A percentile compares a stretch with the other conserved stretches of the same genome.
Conservation (phyloP, 2,888 invertebrate species). For the Deilephila porcellus region DNA sequence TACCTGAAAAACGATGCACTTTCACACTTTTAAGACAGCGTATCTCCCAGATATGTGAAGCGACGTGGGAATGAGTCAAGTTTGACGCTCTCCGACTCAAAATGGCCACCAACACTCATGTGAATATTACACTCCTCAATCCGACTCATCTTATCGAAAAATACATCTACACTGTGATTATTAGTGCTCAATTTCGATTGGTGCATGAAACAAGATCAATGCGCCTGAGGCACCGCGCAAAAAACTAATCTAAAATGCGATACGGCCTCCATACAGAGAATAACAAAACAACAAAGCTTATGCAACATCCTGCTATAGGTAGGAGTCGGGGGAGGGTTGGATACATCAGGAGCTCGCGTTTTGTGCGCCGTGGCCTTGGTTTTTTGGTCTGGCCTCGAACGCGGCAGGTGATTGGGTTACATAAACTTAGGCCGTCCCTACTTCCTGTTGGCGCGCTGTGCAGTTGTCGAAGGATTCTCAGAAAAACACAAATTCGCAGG, state of each 20-base stretch:
- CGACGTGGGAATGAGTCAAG: slow-evolving; percentile 64
- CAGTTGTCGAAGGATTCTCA: slow-evolving; percentile 80
- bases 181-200: slow-evolving; percentile 65
- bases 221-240: slow-evolving; percentile 62
- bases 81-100: slow-evolving; percentile 64
- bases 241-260: slow-evolving; percentile 82
- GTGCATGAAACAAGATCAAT: slow-evolving; percentile 54
- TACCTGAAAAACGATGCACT: slow-evolving; percentile 65
- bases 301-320: slow-evolving; percentile 79
- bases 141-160: slow-evolving; percentile 40
- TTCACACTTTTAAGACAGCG: slow-evolving; percentile 60
- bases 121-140: slow-evolving; percentile 49
- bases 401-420: slow-evolving; percentile 84
- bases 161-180: slow-evolving; percentile 51
- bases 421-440: slow-evolving; percentile 82
- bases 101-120: slow-evolving; percentile 51
- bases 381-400: slow-evolving; percentile 75
- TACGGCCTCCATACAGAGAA: slow-evolving; percentile 68
- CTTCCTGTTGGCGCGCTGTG: slow-evolving; percentile 81
- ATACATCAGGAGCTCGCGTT: slow-evolving; percentile 71
- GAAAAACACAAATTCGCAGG: slow-evolving; percentile 78
- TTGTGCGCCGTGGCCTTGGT: slow-evolving; percentile 50
- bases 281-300: slow-evolving; percentile 83
- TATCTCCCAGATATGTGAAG: slow-evolving; percentile 57
- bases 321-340: slow-evolving; percentile 67